Conservation (phyloP, 1,140 invertebrate species). For the Camponotus floridanus region DNA sequence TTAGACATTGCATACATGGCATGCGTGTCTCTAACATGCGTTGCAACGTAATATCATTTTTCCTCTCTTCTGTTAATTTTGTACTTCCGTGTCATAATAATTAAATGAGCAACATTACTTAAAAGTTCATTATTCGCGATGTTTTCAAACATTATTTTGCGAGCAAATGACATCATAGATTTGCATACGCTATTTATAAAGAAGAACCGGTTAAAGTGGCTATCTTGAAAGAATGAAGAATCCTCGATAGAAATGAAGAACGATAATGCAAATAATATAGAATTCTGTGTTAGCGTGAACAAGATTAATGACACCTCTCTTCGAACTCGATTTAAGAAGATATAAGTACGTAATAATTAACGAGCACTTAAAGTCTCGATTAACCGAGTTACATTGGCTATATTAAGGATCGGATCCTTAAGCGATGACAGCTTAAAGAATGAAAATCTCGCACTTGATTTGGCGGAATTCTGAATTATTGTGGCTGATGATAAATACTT, state of each 20-base stretch:
- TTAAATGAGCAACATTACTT: not conserved
- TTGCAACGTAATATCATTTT: not conserved
- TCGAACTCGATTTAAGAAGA: not conserved
- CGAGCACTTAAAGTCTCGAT: slow-evolving; percentile 43
- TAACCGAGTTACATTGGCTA: slow-evolving; percentile 40
- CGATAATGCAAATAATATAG: slow-evolving; percentile 25
- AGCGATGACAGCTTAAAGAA: slow-evolving; percentile 23
- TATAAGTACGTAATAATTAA: slow-evolving; percentile 55
- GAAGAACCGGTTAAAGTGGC: slow-evolving; percentile 11
- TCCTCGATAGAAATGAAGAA: not conserved
- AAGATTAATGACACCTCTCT: not conserved
- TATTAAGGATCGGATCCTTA: not conserved
- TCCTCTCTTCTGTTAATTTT: not conserved
- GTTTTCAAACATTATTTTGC: not conserved
- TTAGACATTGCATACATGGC: slow-evolving; percentile 7
- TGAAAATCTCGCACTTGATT: slow-evolving; percentile 45
- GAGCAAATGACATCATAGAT: slow-evolving; percentile 1
- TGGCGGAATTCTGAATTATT: slow-evolving; percentile 55
- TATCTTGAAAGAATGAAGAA: not conserved
- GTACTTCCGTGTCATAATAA: not conserved
- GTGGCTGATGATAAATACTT: slow-evolving; percentile 40
- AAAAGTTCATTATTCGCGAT: slow-evolving; percentile 19
- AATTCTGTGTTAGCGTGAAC: not conserved
- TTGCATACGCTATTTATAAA: slow-evolving; percentile 39
- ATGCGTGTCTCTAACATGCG: not conserved